Evolutionary conservation across 2,113 vertebrate genomes (phyloP).

Genomic region (Microtus montanus): DNA sequence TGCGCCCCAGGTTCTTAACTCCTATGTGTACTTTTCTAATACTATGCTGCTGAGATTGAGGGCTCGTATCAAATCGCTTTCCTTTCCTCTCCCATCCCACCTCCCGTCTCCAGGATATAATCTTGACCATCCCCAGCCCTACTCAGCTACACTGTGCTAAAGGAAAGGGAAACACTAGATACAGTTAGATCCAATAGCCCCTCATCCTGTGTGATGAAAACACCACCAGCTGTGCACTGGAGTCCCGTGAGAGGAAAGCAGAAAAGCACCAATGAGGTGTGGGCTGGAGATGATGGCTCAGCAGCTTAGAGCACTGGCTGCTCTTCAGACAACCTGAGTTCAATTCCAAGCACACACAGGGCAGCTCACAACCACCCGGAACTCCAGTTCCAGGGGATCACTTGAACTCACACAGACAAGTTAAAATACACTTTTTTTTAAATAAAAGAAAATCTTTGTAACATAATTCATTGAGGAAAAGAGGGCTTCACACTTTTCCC

Average conservation of each 20-base stretch:
- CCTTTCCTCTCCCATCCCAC: neutral
- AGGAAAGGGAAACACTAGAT: conserved; percentile 20
- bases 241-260: neutral
- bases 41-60: neutral
- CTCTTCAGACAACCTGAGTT: neutral
- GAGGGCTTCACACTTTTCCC: neutral
- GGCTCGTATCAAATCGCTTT: neutral
- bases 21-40: neutral
- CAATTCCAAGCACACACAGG: neutral
- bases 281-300: neutral
- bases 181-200: neutral
- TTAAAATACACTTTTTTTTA: neutral
- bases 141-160: neutral
- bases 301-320: neutral
- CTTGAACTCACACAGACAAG: neutral
- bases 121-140: neutral
- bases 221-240: neutral
- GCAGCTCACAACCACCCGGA: neutral
- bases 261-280: neutral
- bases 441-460: neutral
- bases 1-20: neutral
- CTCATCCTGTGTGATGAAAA: conserved; percentile 10
- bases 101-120: neutral
- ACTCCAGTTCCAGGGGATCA: neutral
- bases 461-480: neutral